Evolutionary conservation across 2,113 vertebrate genomes (phyloP), one percentile per base, ranked within the genome.

Genomic region (Proteles cristata): DNA sequence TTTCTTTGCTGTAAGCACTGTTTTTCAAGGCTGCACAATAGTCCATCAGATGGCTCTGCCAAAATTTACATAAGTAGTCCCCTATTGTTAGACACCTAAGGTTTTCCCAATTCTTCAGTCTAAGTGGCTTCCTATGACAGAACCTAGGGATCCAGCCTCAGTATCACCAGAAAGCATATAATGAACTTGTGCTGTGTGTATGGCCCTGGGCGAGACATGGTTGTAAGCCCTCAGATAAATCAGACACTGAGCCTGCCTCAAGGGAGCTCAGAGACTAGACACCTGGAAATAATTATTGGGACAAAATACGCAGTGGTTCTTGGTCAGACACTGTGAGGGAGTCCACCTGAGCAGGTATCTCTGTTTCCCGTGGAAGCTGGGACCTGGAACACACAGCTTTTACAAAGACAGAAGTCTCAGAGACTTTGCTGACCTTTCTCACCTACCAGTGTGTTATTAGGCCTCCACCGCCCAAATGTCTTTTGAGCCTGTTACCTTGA

Each of bases 1-100:
- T 93, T 96, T 69, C 68, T 91, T 84, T 96, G 50, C 58, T 68
- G 16, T 77, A 89, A 95, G 21, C 73, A 80, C 89, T 55, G 19
- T 86, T 94, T 96, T 55, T 63, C 21, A 83, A 69, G 55, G 53
- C 66, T 89, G 45, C 48, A 4, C 83, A 50, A 48, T 81, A 83
- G 35, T 79, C 45, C 45, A 77, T 81, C 83, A 63, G 26, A 35
- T 86, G 69, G 25, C 31, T 89, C n/a, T 33, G 53, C 63, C 35
- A 21, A 69, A 76, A 80, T 88, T 95, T 94, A 68, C 35, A 73
- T 81, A 81, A 81, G 43, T 69, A 84, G 76, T 93, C 21, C 16
- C 4, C 65, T 65, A 19, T 35, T 73, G 48, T 33, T 90, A 90
- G 55, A 79, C 21, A 89, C 28, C 35, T n/a, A 71, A 31, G 33